Conservation (phyloP, 2,113 vertebrate genomes). For the Pteropus alecto region DNA sequence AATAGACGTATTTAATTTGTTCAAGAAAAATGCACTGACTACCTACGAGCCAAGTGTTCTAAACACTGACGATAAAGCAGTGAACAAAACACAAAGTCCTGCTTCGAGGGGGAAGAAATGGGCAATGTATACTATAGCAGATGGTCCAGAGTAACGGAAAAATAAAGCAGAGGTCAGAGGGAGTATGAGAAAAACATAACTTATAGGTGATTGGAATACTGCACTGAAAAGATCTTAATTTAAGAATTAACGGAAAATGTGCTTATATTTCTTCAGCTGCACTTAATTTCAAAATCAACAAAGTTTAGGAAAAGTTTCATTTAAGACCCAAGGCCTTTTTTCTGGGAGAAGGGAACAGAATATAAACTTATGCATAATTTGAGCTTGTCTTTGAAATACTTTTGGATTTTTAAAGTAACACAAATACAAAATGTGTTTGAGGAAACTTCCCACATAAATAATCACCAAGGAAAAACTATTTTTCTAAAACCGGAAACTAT, state of each 20-base stretch:
- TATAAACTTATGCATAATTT: not conserved
- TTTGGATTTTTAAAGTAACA: not conserved
- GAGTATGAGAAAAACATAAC: rapidly evolving
- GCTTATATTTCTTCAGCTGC: not conserved
- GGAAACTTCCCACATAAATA: not conserved
- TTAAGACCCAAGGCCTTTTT: not conserved
- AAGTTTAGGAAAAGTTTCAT: not conserved
- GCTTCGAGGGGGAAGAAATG: not conserved
- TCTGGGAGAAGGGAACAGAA: not conserved
- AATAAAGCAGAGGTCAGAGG: rapidly evolving
- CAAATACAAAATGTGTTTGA: not conserved
- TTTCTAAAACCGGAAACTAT: not conserved
- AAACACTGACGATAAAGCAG: not conserved
- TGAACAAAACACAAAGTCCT: not conserved
- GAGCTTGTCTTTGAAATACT: not conserved
- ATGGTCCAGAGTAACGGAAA: not conserved
- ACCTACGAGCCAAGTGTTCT: too few relatives aligned
- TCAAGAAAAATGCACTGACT: not conserved
- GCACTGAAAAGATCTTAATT: too few relatives aligned
- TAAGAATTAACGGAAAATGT: not conserved
- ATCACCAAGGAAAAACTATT: not conserved
- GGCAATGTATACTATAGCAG: rapidly evolving
- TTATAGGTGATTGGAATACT: not conserved
- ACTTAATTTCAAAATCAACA: not conserved
- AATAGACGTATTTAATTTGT: not conserved